Evolutionary conservation across 2,797 vertebrate species (phyloP), one percentile per base, ranked within the genome.

Genomic region (Loris lydekkerianus): DNA sequence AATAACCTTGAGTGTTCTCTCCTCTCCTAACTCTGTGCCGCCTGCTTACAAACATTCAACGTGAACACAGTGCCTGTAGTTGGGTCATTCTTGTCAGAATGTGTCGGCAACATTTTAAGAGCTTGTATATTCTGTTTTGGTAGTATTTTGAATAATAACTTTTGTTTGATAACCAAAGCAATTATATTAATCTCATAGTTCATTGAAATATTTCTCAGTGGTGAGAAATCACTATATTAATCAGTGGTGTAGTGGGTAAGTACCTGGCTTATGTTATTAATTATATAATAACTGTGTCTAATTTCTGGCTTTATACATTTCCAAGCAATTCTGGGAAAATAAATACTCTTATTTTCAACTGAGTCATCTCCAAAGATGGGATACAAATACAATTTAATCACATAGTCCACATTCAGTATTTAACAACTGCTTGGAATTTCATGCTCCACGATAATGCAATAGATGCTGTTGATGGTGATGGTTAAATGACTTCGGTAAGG

Each of bases 161-260:
- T 93, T 82, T 85, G 40, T 65, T 63, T 61, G 20, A 96, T 88
- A 96, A 37, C 17, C 5, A 40, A 34, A 90, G 75, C 10, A 49
- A 63, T 91, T 78, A 20, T 4, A 67, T 7, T 72, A 40, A 37
- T 89, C 34, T 76, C 43, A 53, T 17, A 61, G 23, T 18, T 96
- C 31, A 58, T 8, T 90, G 82, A 82, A 27, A 46, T 82, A 37
- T 25, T 73, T 10, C 13, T 78, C 34, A 46, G 18, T 40, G 40
- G 40, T 40, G 40, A 40, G 40, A 40, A 40, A 40, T 40, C 40
- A 40, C 40, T 40, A 40, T 40, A 40, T 43, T 75, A 53, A 85
- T 40, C 31, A 72, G 3, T 56, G 37, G 10, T 43, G 7, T n/a
- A 20, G n/a, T 60, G 7, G 5, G 20, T 72, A 81, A 56, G 10